Conservation (phyloP, 1,140 invertebrate species). For the Copidosoma floridanum region DNA sequence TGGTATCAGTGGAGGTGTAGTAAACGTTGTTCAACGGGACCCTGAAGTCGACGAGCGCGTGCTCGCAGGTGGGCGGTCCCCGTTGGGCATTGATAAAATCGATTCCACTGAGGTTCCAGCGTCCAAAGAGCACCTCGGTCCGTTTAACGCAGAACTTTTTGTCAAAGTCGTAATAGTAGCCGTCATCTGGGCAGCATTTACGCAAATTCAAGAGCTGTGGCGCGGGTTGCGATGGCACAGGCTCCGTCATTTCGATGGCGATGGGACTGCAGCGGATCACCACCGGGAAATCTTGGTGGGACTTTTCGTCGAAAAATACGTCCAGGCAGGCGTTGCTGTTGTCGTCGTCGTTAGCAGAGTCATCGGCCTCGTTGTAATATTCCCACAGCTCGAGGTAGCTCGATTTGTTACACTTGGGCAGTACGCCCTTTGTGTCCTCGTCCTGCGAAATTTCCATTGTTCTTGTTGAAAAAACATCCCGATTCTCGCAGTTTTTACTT, state of each 20-base stretch:
- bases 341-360: neutral
- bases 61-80: constrained; percentile 21
- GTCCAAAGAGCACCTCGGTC: neutral
- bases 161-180: constrained; percentile 11
- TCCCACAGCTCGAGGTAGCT: neutral
- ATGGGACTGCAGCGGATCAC: constrained; percentile 29
- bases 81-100: constrained; percentile 11
- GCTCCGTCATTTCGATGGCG: neutral
- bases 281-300: neutral
- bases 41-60: constrained; percentile 29
- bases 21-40: neutral
- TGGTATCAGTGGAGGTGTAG: neutral
- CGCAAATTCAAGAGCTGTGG: constrained; percentile 17
- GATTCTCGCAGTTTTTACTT: neutral
- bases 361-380: neutral
- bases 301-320: constrained; percentile 14
- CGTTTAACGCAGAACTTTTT: constrained; percentile 19
- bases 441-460: no score
- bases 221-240: neutral
- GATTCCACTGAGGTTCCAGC: neutral
- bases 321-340: constrained; percentile 35
- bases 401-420: neutral
- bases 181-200: constrained; percentile 28
- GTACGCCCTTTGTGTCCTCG: neutral
- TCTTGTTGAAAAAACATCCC: neutral